Base-by-base conservation (phyloP, 1,140 invertebrate genomes). In the Musca vetustissima region DNA sequence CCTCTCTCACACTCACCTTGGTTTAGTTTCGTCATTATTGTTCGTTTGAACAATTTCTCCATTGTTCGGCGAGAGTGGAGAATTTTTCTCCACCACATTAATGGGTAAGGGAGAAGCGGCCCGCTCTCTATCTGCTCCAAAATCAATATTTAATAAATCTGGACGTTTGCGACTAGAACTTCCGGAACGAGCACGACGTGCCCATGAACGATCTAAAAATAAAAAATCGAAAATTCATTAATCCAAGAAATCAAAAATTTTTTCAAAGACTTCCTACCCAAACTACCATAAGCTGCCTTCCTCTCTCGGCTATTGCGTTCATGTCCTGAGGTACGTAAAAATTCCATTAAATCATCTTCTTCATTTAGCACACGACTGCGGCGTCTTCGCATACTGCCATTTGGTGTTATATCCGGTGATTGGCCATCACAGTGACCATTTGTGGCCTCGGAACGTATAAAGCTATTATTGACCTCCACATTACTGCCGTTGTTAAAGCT, bases 261-360 rank as follows among this genome's bases (percentile, higher is more conserved):
- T 49, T 22, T 6, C 14, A 52, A 1, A 6, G 1, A 52, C n/a
- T 52, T 52, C 74, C 79, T 85, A 91, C 90, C 89, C 69, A 92
- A 85, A 82, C 92, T 94, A 24, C 91, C 92, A 88, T 92, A 94
- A 13, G 92, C 92, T 21, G 72, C 61, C 79, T 93, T 93, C 55
- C 93, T 83, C 76, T 96, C 93, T n/a, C 91, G 83, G n/a, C 86
- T 79, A 22, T 85, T 85, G 77, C 87, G 89, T 57, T 91, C 89
- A 66, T 91, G 89, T 1, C 91, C 91, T 0, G 89, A 88, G 50
- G 87, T 85, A 55, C 92, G 84, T 24, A 97, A 83, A 77, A 94
- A 96, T 76, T 95, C 93, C 89, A 97, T 91, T 0, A 97, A 83
- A 72, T 96, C 93, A 75, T 95, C 92, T 74, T 93, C 93, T 75